Conservation (phyloP, 2,113 vertebrate species). For the Cynocephalus volans region DNA sequence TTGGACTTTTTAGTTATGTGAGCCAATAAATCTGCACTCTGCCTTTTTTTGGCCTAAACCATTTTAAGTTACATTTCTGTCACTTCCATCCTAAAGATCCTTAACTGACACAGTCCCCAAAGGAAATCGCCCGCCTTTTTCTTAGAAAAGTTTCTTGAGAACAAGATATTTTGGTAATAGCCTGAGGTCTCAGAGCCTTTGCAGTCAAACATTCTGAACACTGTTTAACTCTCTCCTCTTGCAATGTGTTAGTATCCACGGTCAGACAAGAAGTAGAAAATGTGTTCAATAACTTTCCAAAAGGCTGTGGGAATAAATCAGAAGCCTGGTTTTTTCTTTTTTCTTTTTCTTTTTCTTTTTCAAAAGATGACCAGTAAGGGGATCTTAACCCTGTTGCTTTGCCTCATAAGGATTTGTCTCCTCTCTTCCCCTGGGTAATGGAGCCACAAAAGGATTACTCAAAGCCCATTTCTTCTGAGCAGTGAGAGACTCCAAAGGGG, state of each 20-base stretch:
- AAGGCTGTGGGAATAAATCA: background rate
- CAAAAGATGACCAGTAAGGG: too few relatives aligned
- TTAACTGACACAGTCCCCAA: background rate
- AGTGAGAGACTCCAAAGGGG: too few relatives aligned
- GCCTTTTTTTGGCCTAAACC: background rate
- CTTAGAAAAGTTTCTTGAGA: background rate
- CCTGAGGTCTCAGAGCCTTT: background rate
- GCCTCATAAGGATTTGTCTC: too few relatives aligned
- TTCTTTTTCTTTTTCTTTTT: too few relatives aligned
- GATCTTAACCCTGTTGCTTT: too few relatives aligned
- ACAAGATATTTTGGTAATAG: background rate
- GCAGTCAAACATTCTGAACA: background rate
- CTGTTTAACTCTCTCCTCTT: background rate
- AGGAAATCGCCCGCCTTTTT: background rate
- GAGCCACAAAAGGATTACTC: too few relatives aligned
- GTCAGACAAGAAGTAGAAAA: background rate
- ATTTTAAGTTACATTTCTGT: slow-evolving; percentile 28
- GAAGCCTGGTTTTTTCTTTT: background rate
- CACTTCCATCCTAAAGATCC: background rate
- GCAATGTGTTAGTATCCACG: background rate
- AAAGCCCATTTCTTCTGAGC: too few relatives aligned
- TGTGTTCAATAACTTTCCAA: background rate
- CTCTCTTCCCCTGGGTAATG: too few relatives aligned
- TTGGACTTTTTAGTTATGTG: background rate
- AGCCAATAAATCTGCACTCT: background rate